A percentile compares a stretch with the other conserved stretches of the same genome.
Evolutionary conservation across 2,888 invertebrate species (phyloP).

Genomic region (Athalia rosae): DNA sequence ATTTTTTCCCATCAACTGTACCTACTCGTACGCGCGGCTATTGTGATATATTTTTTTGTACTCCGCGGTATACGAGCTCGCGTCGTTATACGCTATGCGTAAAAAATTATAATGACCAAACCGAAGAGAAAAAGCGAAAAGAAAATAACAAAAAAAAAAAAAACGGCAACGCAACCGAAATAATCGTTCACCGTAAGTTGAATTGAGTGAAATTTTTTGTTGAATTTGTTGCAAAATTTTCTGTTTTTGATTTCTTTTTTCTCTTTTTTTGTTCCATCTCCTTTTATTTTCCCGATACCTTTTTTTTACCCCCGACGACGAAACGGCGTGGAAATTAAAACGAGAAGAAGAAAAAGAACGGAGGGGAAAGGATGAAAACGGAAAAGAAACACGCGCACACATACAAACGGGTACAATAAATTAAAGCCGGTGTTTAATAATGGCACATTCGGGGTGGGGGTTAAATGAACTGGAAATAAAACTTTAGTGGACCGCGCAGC

Average conservation of each 20-base stretch:
- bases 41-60: too few relatives aligned
- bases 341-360: neutral
- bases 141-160: too few relatives aligned
- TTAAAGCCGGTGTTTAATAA: neutral
- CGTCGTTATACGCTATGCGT: too few relatives aligned
- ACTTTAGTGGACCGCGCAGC: neutral
- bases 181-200: too few relatives aligned
- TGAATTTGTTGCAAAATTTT: too few relatives aligned
- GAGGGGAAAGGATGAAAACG: neutral
- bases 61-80: too few relatives aligned
- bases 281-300: neutral
- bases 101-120: too few relatives aligned
- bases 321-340: neutral
- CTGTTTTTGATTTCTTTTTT: neutral
- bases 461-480: constrained; percentile 12
- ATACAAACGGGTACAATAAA: neutral
- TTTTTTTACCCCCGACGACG: neutral
- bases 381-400: neutral
- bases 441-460: neutral
- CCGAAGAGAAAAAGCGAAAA: too few relatives aligned
- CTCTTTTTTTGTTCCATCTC: neutral
- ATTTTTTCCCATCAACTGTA: too few relatives aligned
- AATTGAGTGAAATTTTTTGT: too few relatives aligned
- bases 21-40: too few relatives aligned
- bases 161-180: too few relatives aligned